Conservation (phyloP, 2,797 vertebrate species). For the Denticeps clupeoides region DNA sequence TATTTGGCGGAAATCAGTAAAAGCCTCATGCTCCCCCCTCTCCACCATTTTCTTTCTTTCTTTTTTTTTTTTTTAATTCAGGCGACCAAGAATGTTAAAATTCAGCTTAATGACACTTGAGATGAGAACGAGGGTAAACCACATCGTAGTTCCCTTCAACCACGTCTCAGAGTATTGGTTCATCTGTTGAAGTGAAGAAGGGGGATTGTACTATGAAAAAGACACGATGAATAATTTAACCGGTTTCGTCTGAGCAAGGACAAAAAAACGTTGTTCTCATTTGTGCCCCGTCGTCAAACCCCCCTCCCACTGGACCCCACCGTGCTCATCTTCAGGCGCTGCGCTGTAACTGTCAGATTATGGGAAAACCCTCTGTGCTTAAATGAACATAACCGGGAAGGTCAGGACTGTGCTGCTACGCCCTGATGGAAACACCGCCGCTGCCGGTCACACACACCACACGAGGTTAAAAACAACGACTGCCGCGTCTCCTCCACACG, state of each 20-base stretch:
- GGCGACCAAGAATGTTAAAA: not conserved
- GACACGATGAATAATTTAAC: constrained; percentile 24
- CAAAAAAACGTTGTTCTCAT: constrained; percentile 1
- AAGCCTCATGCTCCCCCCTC: constrained; percentile 12
- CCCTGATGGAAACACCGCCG: too few species aligned
- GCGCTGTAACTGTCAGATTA: not conserved
- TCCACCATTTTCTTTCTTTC: too few species aligned
- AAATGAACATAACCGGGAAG: too few species aligned
- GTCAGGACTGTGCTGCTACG: too few species aligned
- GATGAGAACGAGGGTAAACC: constrained; percentile 8
- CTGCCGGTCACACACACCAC: too few species aligned
- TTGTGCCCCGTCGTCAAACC: not conserved
- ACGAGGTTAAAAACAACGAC: too few species aligned
- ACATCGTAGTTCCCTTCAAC: constrained; percentile 13
- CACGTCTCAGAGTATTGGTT: constrained; percentile 14
- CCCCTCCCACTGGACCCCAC: not conserved
- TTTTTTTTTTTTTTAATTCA: too few species aligned
- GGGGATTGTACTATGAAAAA: constrained; percentile 6
- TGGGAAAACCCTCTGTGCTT: too few species aligned
- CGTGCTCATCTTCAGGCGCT: not conserved
- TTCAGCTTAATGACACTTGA: constrained; percentile 23
- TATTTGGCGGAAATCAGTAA: constrained; percentile 32
- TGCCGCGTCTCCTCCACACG: too few species aligned
- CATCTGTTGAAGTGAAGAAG: constrained; percentile 10
- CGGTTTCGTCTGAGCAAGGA: constrained; percentile 12